Percentiles rank a stretch among this genome's conserved stretches.
These are phyloP conservation scores for Ectobius pallidus DNA, from an alignment of 2,888 invertebrate genomes.

Conservation along the genomic window DNA sequence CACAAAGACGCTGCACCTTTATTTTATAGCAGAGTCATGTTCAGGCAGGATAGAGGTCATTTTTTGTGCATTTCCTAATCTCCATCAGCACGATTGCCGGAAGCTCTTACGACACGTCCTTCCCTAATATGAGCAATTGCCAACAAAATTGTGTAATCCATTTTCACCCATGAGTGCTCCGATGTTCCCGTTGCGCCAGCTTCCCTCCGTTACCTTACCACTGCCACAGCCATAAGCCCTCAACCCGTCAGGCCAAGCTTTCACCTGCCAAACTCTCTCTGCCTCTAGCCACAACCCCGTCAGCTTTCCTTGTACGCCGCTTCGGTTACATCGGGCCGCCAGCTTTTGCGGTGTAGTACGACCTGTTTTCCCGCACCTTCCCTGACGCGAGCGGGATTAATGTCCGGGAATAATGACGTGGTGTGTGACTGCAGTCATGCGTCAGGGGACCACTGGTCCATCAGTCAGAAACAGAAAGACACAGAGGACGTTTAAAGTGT, in stretches of 20 bases:
- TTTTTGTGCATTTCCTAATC: conserved; percentile 3
- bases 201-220: background rate
- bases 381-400: conserved; percentile 33
- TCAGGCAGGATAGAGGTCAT: background rate
- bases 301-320: background rate
- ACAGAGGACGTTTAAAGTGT: background rate
- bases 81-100: background rate
- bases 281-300: conserved; percentile 11
- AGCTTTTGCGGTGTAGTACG: background rate
- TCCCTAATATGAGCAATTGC: conserved; percentile 6
- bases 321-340: conserved; percentile 1
- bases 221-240: background rate
- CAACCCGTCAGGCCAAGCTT: background rate
- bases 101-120: background rate
- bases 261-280: conserved; percentile 16
- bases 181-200: background rate
- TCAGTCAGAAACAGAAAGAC: background rate
- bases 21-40: too few relatives aligned
- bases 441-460: background rate
- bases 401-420: conserved; percentile 37
- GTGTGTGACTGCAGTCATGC: conserved; percentile 10
- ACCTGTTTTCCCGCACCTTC: background rate
- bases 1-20: too few relatives aligned
- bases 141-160: conserved; percentile 29
- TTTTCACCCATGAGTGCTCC: conserved; percentile 22